A percentile compares a stretch with the other conserved stretches of the same genome.
Conservation (phyloP, 2,888 invertebrate genomes). For the Plagodis dolabraria region DNA sequence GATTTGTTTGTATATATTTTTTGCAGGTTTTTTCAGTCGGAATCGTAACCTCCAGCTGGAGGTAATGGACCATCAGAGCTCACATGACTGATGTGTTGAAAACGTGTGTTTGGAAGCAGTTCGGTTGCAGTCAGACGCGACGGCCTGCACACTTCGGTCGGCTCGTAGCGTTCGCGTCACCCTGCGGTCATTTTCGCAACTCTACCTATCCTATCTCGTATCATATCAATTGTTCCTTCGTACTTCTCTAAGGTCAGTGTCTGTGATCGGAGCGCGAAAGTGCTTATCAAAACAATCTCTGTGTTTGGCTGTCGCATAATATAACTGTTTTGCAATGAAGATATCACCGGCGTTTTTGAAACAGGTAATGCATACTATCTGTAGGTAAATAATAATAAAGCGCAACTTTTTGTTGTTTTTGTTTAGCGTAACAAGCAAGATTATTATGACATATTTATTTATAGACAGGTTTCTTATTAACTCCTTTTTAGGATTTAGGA, state of each 20-base stretch:
- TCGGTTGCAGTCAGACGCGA: conserved; percentile 49
- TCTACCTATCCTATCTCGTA: background rate
- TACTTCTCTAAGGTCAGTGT: background rate
- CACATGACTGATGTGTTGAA: conserved; percentile 55
- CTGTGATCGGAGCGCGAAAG: conserved; percentile 3
- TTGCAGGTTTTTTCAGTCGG: conserved; percentile 7
- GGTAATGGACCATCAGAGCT: conserved; percentile 39
- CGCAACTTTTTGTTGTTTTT: too few species aligned
- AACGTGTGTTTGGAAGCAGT: conserved; percentile 44
- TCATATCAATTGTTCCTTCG: background rate
- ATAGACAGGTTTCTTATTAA: too few species aligned
- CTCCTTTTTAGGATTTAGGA: too few species aligned
- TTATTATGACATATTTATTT: too few species aligned
- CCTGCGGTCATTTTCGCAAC: background rate
- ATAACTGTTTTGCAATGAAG: conserved; percentile 29
- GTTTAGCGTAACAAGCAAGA: too few species aligned
- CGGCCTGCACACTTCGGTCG: conserved; percentile 48
- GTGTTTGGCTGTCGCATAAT: conserved; percentile 9
- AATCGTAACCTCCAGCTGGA: conserved; percentile 25
- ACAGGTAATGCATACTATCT: conserved; percentile 57
- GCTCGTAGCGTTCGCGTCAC: background rate
- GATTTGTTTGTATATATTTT: too few species aligned
- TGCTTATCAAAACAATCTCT: background rate
- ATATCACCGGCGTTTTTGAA: conserved; percentile 65
- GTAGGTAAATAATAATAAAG: too few species aligned